These are phyloP conservation scores for Gila robusta DNA, from an alignment of 2,797 vertebrate genomes.

Conservation along the genomic window DNA sequence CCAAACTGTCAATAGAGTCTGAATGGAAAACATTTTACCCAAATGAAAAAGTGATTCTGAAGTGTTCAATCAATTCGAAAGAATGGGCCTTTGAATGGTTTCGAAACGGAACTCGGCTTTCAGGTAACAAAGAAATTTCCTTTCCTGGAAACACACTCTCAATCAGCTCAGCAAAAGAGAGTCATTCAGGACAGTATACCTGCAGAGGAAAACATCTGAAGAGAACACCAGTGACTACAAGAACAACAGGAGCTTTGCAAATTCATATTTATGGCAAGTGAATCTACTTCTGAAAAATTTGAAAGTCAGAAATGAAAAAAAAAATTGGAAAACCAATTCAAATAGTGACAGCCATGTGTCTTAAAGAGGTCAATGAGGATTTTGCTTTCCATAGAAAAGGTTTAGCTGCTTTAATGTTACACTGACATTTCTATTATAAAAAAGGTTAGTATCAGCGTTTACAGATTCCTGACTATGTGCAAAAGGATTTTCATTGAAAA, in stretches of 20 bases:
- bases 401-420: not conserved
- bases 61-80: constrained; percentile 25
- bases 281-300: not conserved
- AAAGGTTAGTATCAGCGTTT: not conserved
- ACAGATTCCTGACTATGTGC: not conserved
- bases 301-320: not conserved
- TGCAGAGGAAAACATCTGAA: constrained; percentile 19
- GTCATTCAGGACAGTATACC: constrained; percentile 15
- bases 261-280: not conserved
- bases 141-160: not conserved
- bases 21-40: constrained; percentile 39
- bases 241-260: not conserved
- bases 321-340: not conserved
- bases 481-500: not conserved
- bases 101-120: accelerated
- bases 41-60: constrained; percentile 47
- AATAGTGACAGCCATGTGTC: not conserved
- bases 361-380: not conserved
- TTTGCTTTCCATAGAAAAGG: not conserved
- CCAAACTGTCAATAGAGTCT: not conserved
- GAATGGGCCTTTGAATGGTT: constrained; percentile 54
- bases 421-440: not conserved
- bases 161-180: constrained; percentile 13
- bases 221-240: not conserved
- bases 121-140: not conserved